Evolutionary conservation across 2,797 vertebrate genomes (phyloP).

Genomic region (Hoplostethus atlanticus): DNA sequence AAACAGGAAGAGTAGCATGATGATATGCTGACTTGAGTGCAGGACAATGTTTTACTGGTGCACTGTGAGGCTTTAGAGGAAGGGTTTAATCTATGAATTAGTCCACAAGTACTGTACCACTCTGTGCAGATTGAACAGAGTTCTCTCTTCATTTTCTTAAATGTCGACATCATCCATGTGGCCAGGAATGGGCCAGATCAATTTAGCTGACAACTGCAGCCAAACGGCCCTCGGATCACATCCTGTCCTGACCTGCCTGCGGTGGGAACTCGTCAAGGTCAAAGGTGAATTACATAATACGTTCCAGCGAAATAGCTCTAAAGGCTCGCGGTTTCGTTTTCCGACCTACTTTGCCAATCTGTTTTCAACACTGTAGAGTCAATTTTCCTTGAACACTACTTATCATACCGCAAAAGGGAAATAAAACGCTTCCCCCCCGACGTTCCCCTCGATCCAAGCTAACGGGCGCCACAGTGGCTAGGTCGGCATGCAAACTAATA

Average conservation of each 20-base stretch:
- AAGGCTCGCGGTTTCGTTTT: neutral
- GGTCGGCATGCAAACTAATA: no score
- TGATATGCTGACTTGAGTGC: neutral
- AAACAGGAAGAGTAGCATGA: neutral
- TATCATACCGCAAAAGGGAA: neutral
- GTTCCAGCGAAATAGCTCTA: neutral
- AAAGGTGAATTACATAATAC: neutral
- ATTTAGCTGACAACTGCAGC: neutral
- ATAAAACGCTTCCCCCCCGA: neutral
- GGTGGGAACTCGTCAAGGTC: conserved; percentile 11
- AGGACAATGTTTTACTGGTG: neutral
- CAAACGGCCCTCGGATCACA: neutral
- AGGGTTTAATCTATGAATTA: neutral
- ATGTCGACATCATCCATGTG: neutral
- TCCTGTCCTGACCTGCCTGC: neutral
- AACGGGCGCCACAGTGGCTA: neutral
- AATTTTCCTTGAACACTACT: neutral
- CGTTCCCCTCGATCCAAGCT: neutral
- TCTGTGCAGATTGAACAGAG: neutral
- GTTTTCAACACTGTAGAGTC: neutral
- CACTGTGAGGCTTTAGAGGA: neutral
- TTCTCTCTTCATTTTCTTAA: neutral
- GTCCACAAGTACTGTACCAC: neutral
- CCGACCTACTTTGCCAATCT: neutral
- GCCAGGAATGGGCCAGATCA: neutral